Conservation (phyloP, 2,888 invertebrate genomes). For the Temnothorax ravouxi region DNA sequence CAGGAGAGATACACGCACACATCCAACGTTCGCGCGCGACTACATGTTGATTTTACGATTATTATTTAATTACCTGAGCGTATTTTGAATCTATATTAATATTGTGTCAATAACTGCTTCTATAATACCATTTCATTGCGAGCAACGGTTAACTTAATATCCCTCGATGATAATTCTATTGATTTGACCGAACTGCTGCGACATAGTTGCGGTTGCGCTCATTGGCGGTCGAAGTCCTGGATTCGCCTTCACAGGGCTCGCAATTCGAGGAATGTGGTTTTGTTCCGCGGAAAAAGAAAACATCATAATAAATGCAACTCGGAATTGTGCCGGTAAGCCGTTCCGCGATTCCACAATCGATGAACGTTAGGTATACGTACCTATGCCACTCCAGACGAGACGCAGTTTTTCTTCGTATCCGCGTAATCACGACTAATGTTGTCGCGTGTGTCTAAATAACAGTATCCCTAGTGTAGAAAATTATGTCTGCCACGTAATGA, state of each 20-base stretch:
- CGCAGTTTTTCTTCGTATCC: background rate
- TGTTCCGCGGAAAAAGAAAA: background rate
- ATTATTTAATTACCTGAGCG: background rate
- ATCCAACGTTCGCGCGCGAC: background rate
- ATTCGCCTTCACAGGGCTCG: background rate
- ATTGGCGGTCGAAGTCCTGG: slow-evolving; percentile 7
- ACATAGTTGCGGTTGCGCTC: background rate
- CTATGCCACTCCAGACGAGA: background rate
- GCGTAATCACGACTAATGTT: background rate
- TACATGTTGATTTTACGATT: background rate
- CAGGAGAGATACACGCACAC: background rate
- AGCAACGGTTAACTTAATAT: background rate
- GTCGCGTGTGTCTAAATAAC: background rate
- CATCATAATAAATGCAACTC: slow-evolving; percentile 13
- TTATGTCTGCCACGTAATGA: background rate
- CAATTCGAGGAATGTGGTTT: slow-evolving; percentile 2
- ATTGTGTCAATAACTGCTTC: background rate
- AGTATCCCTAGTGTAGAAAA: background rate
- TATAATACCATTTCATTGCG: background rate
- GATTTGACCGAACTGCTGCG: slow-evolving; percentile 28
- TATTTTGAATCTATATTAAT: slow-evolving; percentile 6
- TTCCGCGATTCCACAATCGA: slow-evolving; percentile 13
- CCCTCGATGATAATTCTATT: slow-evolving; percentile 29
- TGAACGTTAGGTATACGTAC: background rate
- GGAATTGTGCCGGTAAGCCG: background rate